Evolutionary conservation across 2,888 invertebrate species (phyloP), one percentile per base, ranked within the genome.

Genomic region (Ormia ochracea): DNA sequence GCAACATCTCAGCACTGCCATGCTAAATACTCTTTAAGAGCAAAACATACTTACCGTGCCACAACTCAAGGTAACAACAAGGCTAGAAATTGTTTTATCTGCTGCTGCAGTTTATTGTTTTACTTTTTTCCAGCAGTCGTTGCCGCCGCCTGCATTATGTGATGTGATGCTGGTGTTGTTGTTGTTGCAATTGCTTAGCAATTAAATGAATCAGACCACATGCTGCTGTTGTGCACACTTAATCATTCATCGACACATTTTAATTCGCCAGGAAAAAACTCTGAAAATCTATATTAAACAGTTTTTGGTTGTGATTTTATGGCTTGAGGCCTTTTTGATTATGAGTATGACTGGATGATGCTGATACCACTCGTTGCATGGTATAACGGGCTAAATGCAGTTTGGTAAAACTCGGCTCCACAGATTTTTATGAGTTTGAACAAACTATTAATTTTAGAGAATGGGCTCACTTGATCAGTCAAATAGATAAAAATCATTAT

Each of bases 181-280:
- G 21, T 50, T 58, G 43, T 36, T 77, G 43, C 58, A 43, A 59
- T 70, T 61, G 43, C 61, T 54, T 63, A 85, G 86, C 85, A 85
- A 86, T 87, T 86, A 87, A 87, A 85, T 85, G 85, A 83, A 83
- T 84, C 84, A 84, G 83, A 82, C 82, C 79, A 83, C 84, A 82
- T 81, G 83, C 83, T 82, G 84, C 63, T 82, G 70, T 61, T 74
- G 63, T 78, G 81, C 70, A 86, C 87, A 85, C 86, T 87, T 87
- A 87, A 87, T 87, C 88, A 87, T 86, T 85, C 84, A 86, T 85
- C 85, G 85, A 84, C 80, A 81, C 65, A 78, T 63, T 77, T 69
- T 58, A 63, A 48, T 48, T 50, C 38, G n/a, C 33, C 3, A 21
- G 9, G 43, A 54, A 52, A 19, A 45, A 70, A 59, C 17, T n/a